phyloP scores from a whole-genome alignment of 2,888 invertebrate species.

The Cheilosia soror region DNA sequence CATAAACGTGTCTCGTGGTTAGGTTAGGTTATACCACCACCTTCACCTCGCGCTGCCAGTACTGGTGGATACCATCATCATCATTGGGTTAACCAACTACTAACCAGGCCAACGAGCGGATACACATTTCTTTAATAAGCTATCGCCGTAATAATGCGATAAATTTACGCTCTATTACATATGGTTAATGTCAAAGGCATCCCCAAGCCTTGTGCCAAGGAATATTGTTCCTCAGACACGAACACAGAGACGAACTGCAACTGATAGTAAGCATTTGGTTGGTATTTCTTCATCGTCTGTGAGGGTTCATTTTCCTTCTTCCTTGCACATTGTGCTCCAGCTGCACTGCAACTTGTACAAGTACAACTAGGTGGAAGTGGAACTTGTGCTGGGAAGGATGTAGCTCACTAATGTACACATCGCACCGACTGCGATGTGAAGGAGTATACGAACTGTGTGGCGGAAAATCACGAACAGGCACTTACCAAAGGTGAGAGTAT shows the following conservation, averaged over 20 bases:
- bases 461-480: constrained; percentile 58
- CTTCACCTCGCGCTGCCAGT: neutral
- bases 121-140: constrained; percentile 66
- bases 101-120: constrained; percentile 56
- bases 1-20: constrained; percentile 48
- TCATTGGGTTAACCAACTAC: constrained; percentile 16
- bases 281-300: neutral
- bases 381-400: constrained; percentile 20
- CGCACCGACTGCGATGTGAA: constrained; percentile 15
- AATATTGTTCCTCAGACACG: constrained; percentile 34
- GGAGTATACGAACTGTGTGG: constrained; percentile 36
- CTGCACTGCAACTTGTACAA: constrained; percentile 23
- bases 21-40: constrained; percentile 22
- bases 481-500: constrained; percentile 69
- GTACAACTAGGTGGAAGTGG: neutral
- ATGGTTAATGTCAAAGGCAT: constrained; percentile 71
- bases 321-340: neutral
- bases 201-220: constrained; percentile 26
- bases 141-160: constrained; percentile 71
- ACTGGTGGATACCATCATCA: neutral
- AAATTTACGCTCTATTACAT: constrained; percentile 74
- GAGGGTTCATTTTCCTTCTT: neutral
- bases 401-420: constrained; percentile 4
- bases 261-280: constrained; percentile 25
- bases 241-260: neutral